phyloP scores from a whole-genome alignment of 1,140 invertebrate genomes.

The Lethocerus indicus region DNA sequence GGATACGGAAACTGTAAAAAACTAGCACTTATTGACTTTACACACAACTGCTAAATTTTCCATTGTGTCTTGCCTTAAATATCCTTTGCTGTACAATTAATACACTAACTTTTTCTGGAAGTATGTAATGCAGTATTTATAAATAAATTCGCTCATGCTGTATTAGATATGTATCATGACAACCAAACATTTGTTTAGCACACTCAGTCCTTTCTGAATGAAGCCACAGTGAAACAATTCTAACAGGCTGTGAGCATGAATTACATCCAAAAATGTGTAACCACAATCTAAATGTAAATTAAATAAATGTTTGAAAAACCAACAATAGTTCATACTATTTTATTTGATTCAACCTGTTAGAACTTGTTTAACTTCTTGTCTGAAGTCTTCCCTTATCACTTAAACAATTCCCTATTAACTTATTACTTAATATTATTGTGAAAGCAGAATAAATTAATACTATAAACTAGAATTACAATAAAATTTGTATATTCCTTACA shows the following conservation, averaged over 20 bases:
- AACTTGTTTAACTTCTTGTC: not conserved
- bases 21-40: no score
- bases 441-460: no score
- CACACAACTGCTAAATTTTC: no score
- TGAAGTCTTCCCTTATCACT: no score
- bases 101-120: constrained; percentile 3
- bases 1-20: not conserved
- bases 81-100: constrained; percentile 2
- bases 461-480: no score
- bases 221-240: not conserved
- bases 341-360: not conserved
- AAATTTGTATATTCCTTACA: no score
- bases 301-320: not conserved
- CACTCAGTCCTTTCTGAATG: not conserved
- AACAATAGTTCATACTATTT: not conserved
- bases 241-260: not conserved
- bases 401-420: no score
- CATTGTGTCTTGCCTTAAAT: not conserved
- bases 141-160: constrained; percentile 5
- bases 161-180: constrained; percentile 7
- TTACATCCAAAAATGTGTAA: not conserved
- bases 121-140: constrained; percentile 2
- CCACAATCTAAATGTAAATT: not conserved
- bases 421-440: no score
- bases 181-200: constrained; percentile 5